A percentile compares a stretch with the other conserved stretches of the same genome.
These are phyloP conservation scores for Halichoeres trimaculatus DNA, from an alignment of 2,113 vertebrate species.

Conservation along the genomic window DNA sequence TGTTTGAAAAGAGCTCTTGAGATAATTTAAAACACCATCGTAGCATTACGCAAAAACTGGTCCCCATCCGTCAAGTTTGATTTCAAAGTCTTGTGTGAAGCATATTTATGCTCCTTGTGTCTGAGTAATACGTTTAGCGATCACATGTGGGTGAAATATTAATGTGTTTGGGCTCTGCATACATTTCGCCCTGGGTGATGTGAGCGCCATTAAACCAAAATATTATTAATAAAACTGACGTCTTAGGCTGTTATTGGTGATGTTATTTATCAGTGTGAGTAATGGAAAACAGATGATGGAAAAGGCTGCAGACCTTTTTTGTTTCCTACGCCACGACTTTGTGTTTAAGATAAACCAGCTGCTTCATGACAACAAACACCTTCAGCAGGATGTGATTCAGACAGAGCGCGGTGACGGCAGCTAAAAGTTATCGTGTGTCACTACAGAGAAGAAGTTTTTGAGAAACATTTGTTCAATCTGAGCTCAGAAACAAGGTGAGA, in stretches of 20 bases:
- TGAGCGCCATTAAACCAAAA: background rate
- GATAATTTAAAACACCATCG: too few relatives aligned
- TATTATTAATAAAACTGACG: background rate
- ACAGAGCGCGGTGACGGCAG: constrained; percentile 1
- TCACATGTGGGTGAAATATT: background rate
- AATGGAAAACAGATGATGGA: background rate
- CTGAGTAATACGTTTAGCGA: background rate
- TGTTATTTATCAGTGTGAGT: background rate
- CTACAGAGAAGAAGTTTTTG: constrained; percentile 1
- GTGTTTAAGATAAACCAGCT: background rate
- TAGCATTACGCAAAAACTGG: too few relatives aligned
- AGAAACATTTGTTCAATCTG: background rate
- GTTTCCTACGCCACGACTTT: background rate
- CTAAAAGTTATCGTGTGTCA: constrained; percentile 19
- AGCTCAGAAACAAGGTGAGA: background rate
- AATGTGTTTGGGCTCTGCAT: background rate
- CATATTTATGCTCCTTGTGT: background rate
- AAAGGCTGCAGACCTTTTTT: background rate
- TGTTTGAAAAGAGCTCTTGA: too few relatives aligned
- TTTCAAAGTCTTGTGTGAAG: too few relatives aligned
- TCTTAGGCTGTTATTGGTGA: background rate
- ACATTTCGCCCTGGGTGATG: background rate
- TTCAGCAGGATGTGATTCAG: constrained; percentile 14
- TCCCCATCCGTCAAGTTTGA: too few relatives aligned
- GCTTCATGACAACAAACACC: constrained; percentile 6